Evolutionary conservation across 2,113 vertebrate genomes (phyloP).

Genomic region (Vulpes ferrilata): DNA sequence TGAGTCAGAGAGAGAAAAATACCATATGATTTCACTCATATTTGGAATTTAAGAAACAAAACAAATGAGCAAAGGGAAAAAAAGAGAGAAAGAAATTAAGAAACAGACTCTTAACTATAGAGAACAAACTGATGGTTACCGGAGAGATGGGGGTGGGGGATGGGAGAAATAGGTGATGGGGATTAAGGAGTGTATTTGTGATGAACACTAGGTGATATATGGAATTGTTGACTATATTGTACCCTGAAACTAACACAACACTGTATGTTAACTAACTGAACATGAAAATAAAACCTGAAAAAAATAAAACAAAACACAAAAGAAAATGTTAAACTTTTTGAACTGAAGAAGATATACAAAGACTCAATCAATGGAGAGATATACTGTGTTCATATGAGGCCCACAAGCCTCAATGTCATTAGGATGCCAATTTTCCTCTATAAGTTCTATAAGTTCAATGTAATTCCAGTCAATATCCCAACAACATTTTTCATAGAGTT

Average conservation of each 20-base stretch:
- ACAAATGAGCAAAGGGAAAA: neutral
- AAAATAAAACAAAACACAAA: neutral
- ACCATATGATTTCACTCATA: neutral
- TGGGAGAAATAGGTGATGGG: neutral
- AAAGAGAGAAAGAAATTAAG: neutral
- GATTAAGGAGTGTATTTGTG: neutral
- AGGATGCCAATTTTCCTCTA: constrained; percentile 11
- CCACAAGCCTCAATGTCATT: constrained; percentile 19
- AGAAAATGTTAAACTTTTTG: constrained; percentile 21
- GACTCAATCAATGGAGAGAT: neutral
- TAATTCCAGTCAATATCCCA: neutral
- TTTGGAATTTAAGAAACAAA: neutral
- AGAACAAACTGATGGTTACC: neutral
- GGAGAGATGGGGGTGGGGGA: neutral
- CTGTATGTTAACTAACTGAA: neutral
- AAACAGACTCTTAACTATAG: neutral
- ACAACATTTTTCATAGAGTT: constrained; percentile 36
- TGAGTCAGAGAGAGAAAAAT: neutral
- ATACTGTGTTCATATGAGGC: neutral
- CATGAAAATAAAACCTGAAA: neutral
- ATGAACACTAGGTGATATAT: neutral
- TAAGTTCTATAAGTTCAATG: constrained; percentile 38
- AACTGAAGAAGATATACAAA: constrained; percentile 11
- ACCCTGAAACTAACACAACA: neutral
- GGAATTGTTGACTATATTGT: neutral